A percentile compares a stretch with the other conserved stretches of the same genome.
Conservation (phyloP, 2,113 vertebrate genomes). For the Otus sunia region DNA sequence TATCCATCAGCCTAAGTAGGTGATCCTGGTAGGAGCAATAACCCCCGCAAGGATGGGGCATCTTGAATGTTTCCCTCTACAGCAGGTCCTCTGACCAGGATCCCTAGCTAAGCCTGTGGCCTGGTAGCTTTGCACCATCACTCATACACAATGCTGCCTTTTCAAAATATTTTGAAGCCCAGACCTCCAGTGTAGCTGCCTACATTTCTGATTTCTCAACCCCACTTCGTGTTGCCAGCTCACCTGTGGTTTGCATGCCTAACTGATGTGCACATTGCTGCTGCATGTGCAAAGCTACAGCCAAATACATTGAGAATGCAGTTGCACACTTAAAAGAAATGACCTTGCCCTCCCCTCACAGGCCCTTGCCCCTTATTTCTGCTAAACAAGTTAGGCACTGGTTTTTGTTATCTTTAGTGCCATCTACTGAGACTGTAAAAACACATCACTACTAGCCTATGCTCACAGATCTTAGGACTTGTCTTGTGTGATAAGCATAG, state of each 20-base stretch:
- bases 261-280: not conserved
- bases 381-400: not conserved
- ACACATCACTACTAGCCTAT: accelerated
- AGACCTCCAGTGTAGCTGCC: not conserved
- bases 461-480: not conserved
- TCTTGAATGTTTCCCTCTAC: not conserved
- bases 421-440: not conserved
- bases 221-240: accelerated
- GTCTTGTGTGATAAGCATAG: accelerated
- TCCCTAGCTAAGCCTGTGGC: not conserved
- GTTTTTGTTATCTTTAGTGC: not conserved
- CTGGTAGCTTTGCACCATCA: not conserved
- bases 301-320: not conserved
- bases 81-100: not conserved
- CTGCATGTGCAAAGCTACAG: not conserved
- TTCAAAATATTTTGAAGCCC: not conserved
- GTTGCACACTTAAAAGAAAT: slow-evolving; percentile 44
- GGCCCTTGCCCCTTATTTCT: not conserved
- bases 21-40: not conserved
- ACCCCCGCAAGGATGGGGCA: not conserved
- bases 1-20: not conserved
- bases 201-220: not conserved
- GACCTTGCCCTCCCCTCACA: not conserved
- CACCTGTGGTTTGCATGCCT: not conserved
- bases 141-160: not conserved